Evolutionary conservation across 2,797 vertebrate genomes (phyloP).

Genomic region (Hippopotamyrus pictus): DNA sequence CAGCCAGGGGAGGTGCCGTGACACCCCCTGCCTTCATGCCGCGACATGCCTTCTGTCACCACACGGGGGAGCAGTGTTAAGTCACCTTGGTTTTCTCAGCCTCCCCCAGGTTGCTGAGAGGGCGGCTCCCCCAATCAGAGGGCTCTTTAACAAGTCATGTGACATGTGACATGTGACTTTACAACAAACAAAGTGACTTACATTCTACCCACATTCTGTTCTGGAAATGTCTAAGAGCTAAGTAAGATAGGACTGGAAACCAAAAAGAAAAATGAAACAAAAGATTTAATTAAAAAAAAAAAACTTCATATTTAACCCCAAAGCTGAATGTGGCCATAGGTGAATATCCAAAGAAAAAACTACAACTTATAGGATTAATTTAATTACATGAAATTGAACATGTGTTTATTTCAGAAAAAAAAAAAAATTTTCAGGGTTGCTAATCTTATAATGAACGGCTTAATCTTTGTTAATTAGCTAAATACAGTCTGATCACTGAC

Average conservation of each 20-base stretch:
- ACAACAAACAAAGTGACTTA: background rate
- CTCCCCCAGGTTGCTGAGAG: background rate
- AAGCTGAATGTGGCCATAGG: background rate
- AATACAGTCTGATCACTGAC: background rate
- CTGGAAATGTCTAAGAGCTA: background rate
- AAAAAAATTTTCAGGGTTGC: background rate
- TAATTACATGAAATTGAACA: background rate
- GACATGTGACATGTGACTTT: background rate
- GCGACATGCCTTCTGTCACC: background rate
- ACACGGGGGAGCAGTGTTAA: background rate
- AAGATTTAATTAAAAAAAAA: background rate
- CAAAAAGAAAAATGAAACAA: background rate
- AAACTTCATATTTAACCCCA: background rate
- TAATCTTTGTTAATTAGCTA: background rate
- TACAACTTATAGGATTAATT: background rate
- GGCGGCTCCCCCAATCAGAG: background rate
- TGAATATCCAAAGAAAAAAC: background rate
- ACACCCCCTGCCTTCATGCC: background rate
- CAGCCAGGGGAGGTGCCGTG: background rate
- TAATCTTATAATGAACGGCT: background rate
- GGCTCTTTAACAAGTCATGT: background rate
- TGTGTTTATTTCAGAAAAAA: background rate
- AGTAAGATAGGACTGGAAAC: background rate
- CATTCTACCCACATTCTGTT: background rate
- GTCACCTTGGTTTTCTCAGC: background rate